Conservation (phyloP, 2,888 invertebrate species). For the Agrotis ipsilon region DNA sequence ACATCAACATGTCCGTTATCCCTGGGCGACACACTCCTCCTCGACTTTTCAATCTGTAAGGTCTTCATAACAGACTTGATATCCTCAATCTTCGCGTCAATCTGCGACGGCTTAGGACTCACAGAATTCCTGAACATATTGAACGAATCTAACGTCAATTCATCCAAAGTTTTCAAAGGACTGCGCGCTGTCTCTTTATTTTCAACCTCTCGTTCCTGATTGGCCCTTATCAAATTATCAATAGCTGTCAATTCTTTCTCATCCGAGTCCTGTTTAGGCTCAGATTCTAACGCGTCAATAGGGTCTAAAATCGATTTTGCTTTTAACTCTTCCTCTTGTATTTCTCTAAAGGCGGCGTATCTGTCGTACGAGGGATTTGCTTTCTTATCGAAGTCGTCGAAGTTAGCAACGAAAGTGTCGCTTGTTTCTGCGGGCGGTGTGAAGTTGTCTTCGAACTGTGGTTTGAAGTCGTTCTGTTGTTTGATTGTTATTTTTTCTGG, state of each 20-base stretch:
- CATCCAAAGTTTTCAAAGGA: conserved; percentile 84
- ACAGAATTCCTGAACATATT: conserved; percentile 86
- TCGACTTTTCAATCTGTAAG: conserved; percentile 81
- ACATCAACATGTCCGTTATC: conserved; percentile 86
- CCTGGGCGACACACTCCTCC: conserved; percentile 84
- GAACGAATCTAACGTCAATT: conserved; percentile 83
- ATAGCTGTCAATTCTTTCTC: conserved; percentile 82
- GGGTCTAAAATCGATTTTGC: conserved; percentile 82
- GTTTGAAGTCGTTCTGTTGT: conserved; percentile 78
- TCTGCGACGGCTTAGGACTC: conserved; percentile 85
- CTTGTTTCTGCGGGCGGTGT: conserved; percentile 80
- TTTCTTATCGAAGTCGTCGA: conserved; percentile 92
- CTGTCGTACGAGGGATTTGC: conserved; percentile 93
- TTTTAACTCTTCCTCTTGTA: conserved; percentile 94
- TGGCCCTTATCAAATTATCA: conserved; percentile 78
- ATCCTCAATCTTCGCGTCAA: conserved; percentile 87
- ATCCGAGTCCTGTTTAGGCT: conserved; percentile 82
- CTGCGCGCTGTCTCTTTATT: conserved; percentile 79
- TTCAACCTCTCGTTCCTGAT: conserved; percentile 75
- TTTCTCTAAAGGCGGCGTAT: conserved; percentile 97
- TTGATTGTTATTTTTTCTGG: conserved; percentile 48
- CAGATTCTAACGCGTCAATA: conserved; percentile 71
- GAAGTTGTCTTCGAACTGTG: conserved; percentile 93
- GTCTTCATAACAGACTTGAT: conserved; percentile 88
- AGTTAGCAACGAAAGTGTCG: conserved; percentile 93